Evolutionary conservation across 2,797 vertebrate species (phyloP).

Genomic region (Morus bassanus): DNA sequence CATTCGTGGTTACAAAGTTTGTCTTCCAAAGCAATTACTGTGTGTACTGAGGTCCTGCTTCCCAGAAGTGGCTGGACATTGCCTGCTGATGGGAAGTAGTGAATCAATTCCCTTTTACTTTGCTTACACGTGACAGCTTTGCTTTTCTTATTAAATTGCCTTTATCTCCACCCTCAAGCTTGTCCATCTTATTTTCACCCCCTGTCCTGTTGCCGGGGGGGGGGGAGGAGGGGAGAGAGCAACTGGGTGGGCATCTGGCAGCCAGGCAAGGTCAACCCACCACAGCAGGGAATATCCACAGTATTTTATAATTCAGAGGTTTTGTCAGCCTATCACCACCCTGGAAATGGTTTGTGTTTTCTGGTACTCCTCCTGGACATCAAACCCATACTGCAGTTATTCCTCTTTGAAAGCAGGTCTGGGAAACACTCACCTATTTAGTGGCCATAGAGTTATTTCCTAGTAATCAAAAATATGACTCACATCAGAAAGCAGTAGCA

Average conservation of each 20-base stretch:
- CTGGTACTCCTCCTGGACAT: not conserved
- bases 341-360: not conserved
- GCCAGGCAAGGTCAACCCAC: not conserved
- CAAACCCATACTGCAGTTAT: not conserved
- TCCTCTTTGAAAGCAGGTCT: not conserved
- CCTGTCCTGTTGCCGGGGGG: not conserved
- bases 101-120: not conserved
- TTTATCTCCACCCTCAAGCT: not conserved
- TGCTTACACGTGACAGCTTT: not conserved
- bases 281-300: not conserved
- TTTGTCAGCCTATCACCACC: not conserved
- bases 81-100: not conserved
- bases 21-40: not conserved
- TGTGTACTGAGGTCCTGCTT: not conserved
- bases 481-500: not conserved
- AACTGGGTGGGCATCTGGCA: not conserved
- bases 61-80: not conserved
- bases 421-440: not conserved
- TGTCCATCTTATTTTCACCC: not conserved
- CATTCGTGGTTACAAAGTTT: not conserved
- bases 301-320: not conserved
- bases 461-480: not conserved
- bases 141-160: not conserved
- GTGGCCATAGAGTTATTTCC: not conserved
- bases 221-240: not conserved